Percentiles rank a stretch among this genome's conserved stretches.
Conservation (phyloP, 2,113 vertebrate species). For the Oplegnathus fasciatus region DNA sequence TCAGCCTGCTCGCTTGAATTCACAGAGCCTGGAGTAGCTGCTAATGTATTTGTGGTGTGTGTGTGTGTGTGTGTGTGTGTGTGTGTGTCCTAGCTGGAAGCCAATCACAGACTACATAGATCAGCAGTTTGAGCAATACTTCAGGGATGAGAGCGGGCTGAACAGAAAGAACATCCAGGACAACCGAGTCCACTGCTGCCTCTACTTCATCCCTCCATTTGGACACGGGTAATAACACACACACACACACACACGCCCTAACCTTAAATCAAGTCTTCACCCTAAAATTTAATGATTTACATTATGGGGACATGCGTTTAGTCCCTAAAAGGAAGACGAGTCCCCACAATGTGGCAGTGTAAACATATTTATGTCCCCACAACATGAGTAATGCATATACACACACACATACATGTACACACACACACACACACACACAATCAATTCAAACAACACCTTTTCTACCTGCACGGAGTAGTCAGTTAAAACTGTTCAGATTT, state of each 20-base stretch:
- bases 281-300: too few species aligned
- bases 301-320: too few species aligned
- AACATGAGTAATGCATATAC: too few species aligned
- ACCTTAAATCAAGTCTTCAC: too few species aligned
- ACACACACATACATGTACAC: neutral
- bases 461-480: neutral
- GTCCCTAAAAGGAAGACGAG: too few species aligned
- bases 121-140: conserved; percentile 99
- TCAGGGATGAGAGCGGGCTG: conserved; percentile 96
- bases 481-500: neutral
- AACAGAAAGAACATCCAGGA: conserved; percentile 99
- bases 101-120: conserved; percentile 98
- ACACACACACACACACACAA: conserved; percentile 21
- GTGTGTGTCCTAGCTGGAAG: conserved; percentile 90
- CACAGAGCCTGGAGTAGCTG: neutral
- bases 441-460: neutral
- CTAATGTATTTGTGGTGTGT: conserved; percentile 31
- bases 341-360: too few species aligned
- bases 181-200: conserved; percentile 97
- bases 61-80: conserved; percentile 57
- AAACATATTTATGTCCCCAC: too few species aligned
- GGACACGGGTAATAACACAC: conserved; percentile 90
- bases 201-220: conserved; percentile 98
- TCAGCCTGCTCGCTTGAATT: neutral
- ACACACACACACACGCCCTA: neutral